Conservation (phyloP, 2,797 vertebrate species). For the Podargus strigoides region DNA sequence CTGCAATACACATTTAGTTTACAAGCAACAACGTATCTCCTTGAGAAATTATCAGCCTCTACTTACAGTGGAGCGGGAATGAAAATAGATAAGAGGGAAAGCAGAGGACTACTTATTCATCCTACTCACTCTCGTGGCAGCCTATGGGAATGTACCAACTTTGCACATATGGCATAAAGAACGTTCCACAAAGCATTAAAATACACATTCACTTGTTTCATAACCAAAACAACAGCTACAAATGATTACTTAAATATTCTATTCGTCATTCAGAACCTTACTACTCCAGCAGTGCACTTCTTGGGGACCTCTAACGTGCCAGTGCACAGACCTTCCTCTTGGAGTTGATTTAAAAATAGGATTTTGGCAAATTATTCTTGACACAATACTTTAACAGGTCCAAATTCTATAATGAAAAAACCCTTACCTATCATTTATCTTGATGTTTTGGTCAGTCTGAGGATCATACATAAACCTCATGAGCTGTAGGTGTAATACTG, state of each 20-base stretch:
- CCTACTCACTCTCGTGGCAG: not conserved
- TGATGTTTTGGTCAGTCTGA: slow-evolving; percentile 99
- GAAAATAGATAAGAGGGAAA: not conserved
- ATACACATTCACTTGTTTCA: not conserved
- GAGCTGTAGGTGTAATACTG: slow-evolving; percentile 95
- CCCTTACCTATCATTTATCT: slow-evolving; percentile 94
- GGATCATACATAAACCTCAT: slow-evolving; percentile 99
- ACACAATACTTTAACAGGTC: not conserved
- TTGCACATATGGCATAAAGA: not conserved
- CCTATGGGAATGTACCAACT: not conserved
- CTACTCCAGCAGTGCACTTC: not conserved
- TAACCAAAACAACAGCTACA: not conserved
- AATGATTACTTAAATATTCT: not conserved
- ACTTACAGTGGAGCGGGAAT: not conserved
- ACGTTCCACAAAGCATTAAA: not conserved
- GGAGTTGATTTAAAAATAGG: not conserved
- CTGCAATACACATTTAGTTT: not conserved
- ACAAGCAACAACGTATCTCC: not conserved
- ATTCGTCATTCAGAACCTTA: not conserved
- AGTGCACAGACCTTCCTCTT: not conserved
- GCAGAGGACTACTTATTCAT: not conserved
- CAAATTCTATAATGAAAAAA: not conserved
- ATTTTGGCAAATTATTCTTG: not conserved
- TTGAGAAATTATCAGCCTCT: not conserved
- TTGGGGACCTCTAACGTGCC: not conserved